A percentile compares a stretch with the other conserved stretches of the same genome.
Conservation (phyloP, 1,140 invertebrate species). For the Drosophila parabipectinata region DNA sequence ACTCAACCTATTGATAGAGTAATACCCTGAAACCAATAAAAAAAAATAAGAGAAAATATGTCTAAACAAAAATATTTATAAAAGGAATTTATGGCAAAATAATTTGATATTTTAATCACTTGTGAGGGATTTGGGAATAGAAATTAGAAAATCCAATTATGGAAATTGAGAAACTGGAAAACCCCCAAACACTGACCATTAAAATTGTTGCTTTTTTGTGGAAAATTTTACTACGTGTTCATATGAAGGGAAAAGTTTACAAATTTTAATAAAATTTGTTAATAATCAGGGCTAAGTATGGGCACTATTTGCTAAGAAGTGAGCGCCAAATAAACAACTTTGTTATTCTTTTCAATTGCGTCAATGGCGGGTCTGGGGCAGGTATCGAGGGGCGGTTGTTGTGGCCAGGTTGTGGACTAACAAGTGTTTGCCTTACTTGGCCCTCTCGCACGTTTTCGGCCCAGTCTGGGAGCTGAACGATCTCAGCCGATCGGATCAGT, state of each 20-base stretch:
- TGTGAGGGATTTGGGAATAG: no score
- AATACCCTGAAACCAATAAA: constrained; percentile 2
- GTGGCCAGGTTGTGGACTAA: constrained; percentile 21
- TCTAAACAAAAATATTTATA: background rate
- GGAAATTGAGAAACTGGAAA: no score
- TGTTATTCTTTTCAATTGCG: constrained; percentile 69
- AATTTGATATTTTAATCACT: background rate
- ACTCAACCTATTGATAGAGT: background rate
- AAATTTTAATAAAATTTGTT: constrained; percentile 19
- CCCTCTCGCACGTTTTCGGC: constrained; percentile 5
- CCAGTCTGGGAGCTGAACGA: constrained; percentile 18
- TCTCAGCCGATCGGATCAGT: constrained; percentile 21
- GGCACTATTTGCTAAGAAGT: constrained; percentile 36
- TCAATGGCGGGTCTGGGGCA: constrained; percentile 48
- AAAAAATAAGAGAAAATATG: background rate
- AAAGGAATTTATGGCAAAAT: background rate
- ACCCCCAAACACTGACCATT: background rate
- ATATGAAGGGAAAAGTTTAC: background rate
- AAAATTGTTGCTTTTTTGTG: constrained; percentile 1
- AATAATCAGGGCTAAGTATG: constrained; percentile 28
- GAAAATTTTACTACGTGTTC: background rate
- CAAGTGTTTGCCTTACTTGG: constrained; percentile 43
- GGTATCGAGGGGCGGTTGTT: constrained; percentile 12
- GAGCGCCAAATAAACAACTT: constrained; percentile 39
- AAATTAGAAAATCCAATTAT: background rate